Base-by-base conservation (phyloP, 2,113 vertebrate species). In the Microcebus jonahi region DNA sequence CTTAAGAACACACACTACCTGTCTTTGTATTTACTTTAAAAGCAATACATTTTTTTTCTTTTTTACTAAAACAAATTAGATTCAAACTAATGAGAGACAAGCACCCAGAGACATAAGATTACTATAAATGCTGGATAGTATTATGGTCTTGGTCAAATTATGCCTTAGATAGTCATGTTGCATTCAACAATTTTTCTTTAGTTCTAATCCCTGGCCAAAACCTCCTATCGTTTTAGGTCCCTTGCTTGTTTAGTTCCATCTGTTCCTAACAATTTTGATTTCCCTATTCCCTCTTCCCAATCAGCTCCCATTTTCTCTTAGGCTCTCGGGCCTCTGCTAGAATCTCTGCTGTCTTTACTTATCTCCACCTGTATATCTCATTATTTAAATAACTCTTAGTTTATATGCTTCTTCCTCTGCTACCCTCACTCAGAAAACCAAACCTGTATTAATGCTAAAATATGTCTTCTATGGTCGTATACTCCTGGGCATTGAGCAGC, bases 31-130 rank as follows among this genome's bases (percentile, higher is more conserved):
- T 55, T 36, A 6, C 18, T 20, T 12, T 20, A 76, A 59, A 79
- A 68, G 21, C n/a, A 84, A 71, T 71, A 55, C 6, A 39, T 14
- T 59, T 6, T 71, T 71, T 14, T 71, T 71, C 10, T 2, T 34
- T 21, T 73, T 80, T 63, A 50, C 10, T n/a, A 65, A 42, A 45
- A 59, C 11, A 92, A 87, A 57, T 76, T 73, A 57, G 81, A 45
- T 94, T 50, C 70, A 61, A 88, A 90, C 25, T 71, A 85, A 95
- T 68, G n/a, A 90, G 42, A 73, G 25, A 53, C 82, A 82, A 95
- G 18, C 18, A 68, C 6, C 21, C 20, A 53, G 71, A 68, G 34
- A 63, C 23, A 70, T 42, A 57, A 77, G 31, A 88, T 80, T 36
- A 67, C 50, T 88, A 25, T 36, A 59, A 80, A 53, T 82, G 75